Conservation (phyloP, 2,113 vertebrate species). For the Litocranius walleri region DNA sequence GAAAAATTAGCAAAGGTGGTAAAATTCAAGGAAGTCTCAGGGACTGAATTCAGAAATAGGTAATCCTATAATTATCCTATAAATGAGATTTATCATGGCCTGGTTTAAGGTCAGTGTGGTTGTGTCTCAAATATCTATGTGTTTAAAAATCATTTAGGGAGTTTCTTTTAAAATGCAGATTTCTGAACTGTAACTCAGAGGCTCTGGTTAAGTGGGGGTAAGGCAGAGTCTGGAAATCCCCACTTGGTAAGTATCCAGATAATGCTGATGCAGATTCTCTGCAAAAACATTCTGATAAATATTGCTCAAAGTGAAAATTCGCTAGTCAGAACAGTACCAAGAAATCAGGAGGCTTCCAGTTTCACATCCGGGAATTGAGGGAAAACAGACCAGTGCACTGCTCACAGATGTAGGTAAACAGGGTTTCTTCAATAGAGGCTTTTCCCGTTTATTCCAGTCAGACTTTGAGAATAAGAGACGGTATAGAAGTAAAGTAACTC, state of each 20-base stretch:
- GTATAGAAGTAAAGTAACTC: background rate
- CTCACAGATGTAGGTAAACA: background rate
- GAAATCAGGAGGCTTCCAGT: background rate
- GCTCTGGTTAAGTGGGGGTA: background rate
- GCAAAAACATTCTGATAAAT: background rate
- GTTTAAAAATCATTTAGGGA: background rate
- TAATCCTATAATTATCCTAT: background rate
- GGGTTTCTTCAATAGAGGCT: background rate
- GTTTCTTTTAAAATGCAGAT: background rate
- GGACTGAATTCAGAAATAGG: background rate
- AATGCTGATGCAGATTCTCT: background rate
- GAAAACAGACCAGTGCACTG: background rate
- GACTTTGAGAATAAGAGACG: background rate
- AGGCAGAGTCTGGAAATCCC: background rate
- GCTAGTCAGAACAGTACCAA: background rate
- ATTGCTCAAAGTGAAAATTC: background rate
- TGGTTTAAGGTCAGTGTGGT: background rate
- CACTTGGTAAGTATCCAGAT: background rate
- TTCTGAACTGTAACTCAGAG: background rate
- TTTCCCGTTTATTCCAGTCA: background rate
- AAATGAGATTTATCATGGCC: background rate
- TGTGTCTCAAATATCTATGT: background rate
- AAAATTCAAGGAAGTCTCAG: background rate
- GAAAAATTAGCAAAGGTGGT: background rate
- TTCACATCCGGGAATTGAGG: background rate